Evolutionary conservation across 2,113 vertebrate species (phyloP), one percentile per base, ranked within the genome.

Genomic region (Oxyura jamaicensis): DNA sequence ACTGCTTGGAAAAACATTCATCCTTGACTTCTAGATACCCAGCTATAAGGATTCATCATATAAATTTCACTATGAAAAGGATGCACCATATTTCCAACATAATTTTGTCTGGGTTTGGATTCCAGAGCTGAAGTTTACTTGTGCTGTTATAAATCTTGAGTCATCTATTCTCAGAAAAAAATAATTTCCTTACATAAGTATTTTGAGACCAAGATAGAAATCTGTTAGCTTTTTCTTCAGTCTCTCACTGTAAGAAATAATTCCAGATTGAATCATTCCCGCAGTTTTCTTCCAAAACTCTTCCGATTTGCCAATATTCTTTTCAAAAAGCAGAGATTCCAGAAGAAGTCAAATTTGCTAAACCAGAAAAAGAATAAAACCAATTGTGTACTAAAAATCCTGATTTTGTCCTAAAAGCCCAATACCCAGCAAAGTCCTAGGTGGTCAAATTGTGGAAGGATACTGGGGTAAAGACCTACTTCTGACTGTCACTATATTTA

Each of bases 151-250:
- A 87, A 90, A 90, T 91, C 33, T 75, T 72, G 53, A 84, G 48
- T 86, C 42, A 87, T 44, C 48, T 84, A 63, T 56, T 82, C 39
- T 36, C 62, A 72, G 68, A 74, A 91, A 92, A 92, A 95, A 92
- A 79, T 25, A 22, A 82, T 66, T 41, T 89, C 75, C 67, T 89
- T 58, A 48, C 39, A 2, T 31, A 95, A 90, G 66, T 53, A 84
- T 82, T 92, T 92, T 76, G 23, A 95, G 81, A 75, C 29, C 10
- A 8, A 75, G 41, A 79, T 3, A 93, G 60, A 84, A 53, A 92
- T 82, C 33, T 75, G 33, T 60, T 88, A 84, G 81, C 17, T 92
- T 91, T 85, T 82, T 78, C 35, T 84, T 87, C 42, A 36, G 3
- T 53, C 11, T 76, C 39, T 79, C 48, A 82, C 29, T 28, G 18